Base-by-base conservation (phyloP, 2,888 invertebrate species). In the Anthrax anthrax region DNA sequence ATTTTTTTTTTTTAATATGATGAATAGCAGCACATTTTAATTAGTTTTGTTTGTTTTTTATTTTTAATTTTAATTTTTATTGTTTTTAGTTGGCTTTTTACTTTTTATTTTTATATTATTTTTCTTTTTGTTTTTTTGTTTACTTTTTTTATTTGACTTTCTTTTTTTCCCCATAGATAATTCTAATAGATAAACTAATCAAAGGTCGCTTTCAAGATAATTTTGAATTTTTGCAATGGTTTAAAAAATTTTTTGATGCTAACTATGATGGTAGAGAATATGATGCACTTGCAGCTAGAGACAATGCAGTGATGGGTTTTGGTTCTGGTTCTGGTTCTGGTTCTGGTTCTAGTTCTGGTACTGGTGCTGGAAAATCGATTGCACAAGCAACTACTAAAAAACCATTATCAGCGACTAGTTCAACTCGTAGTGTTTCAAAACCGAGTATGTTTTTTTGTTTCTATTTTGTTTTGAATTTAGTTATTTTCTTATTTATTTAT, bases 161-260 rank as follows among this genome's bases (percentile, higher is more conserved):
- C 53, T 51, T 52, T 52, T 48, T 52, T 46, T 50, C 38, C 42
- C 41, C 47, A 55, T 65, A 69, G 68, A 68, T 69, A 57, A 69
- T 69, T 58, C 69, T 67, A 52, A 66, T 68, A 62, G 67, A 70
- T 60, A 68, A 63, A 63, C 79, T 97, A 77, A 89, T 95, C 70
- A 96, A 95, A 76, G 95, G 91, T 70, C 84, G 92, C 61, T 97
- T 97, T 76, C 96, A 96, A 80, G 96, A 97, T 78, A 97, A 97
- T 77, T 97, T 97, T 80, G 96, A 97, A 72, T 96, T 96, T 75
- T 84, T 97, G 61, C 96, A 97, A 76, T 97, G 96, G 96, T 97
- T 97, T 80, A 96, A 97, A 80, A 94, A 95, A 72, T 96, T 97
- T 76, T 97, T 95, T 74, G 96, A 97, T 73, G 95, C 95, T 61